Evolutionary conservation across 1,140 invertebrate genomes (phyloP).

Genomic region (Aphis craccivora): DNA sequence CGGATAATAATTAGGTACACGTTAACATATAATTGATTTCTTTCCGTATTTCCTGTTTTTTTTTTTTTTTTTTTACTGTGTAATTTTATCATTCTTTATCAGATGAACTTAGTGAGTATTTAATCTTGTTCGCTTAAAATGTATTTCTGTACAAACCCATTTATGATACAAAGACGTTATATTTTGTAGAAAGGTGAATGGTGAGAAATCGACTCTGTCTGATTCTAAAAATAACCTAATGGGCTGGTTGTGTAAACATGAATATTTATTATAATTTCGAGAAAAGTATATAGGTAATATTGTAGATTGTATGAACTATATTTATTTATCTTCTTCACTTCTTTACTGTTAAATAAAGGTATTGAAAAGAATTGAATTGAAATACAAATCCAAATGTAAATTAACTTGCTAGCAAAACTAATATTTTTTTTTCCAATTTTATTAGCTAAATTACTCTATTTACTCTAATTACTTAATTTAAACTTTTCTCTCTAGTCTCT

Average conservation of each 20-base stretch:
- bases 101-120: not conserved
- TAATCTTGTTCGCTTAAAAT: not conserved
- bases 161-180: no score
- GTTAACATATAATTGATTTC: not conserved
- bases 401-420: not conserved
- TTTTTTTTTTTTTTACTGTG: no score
- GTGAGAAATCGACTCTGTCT: no score
- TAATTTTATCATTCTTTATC: not conserved
- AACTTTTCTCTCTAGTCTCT: not conserved
- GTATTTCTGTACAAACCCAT: not conserved
- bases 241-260: no score
- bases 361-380: not conserved
- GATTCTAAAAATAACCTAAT: no score
- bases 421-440: not conserved
- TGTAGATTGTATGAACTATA: not conserved
- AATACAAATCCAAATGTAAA: not conserved
- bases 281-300: no score
- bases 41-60: not conserved
- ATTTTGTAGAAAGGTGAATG: no score
- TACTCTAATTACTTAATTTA: no score
- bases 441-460: no score
- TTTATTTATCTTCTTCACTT: not conserved
- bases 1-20: no score
- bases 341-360: no score
- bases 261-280: no score